Conservation (phyloP, 2,888 invertebrate genomes). For the Folsomia manolachei region DNA sequence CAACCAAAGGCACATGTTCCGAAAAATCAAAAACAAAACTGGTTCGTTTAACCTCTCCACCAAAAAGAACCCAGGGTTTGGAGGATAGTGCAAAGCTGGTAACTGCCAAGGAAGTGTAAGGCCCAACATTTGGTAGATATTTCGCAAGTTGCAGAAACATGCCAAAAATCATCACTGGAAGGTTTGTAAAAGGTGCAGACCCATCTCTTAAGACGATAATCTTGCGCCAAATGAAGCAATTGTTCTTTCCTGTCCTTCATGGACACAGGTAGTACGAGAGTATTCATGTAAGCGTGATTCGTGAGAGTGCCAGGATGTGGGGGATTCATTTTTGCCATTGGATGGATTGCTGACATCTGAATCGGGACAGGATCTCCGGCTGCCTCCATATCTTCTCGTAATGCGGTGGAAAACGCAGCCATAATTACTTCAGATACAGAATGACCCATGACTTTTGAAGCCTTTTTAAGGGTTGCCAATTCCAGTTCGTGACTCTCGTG, state of each 20-base stretch:
- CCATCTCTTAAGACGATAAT: background rate
- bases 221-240: background rate
- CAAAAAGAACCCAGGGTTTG: background rate
- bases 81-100: background rate
- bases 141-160: background rate
- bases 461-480: background rate
- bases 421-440: background rate
- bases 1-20: background rate
- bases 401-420: background rate
- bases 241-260: background rate
- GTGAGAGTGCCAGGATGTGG: background rate
- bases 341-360: background rate
- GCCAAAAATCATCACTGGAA: background rate
- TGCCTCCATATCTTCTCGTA: background rate
- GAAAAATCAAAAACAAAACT: background rate
- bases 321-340: background rate
- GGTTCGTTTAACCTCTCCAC: background rate
- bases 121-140: background rate
- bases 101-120: background rate
- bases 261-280: background rate
- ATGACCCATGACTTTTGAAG: background rate
- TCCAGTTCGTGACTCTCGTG: background rate
- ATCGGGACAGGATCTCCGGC: background rate
- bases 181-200: background rate
- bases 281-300: background rate